Evolutionary conservation across 2,797 vertebrate genomes (phyloP).

Genomic region (Acanthurus lineatus): DNA sequence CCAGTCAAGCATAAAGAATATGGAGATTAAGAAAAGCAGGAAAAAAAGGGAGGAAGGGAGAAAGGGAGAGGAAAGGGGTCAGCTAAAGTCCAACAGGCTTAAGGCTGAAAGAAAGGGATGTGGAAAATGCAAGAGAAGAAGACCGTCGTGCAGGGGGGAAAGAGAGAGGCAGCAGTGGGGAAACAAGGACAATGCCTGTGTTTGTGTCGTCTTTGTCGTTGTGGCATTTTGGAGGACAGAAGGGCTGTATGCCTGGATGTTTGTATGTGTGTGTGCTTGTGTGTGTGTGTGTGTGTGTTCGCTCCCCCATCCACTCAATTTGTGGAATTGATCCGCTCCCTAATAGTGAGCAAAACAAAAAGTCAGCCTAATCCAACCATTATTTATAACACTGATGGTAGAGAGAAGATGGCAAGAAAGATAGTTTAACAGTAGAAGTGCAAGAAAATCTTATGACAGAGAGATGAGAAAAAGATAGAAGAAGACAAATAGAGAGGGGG

Average conservation of each 20-base stretch:
- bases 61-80: slow-evolving; percentile 52
- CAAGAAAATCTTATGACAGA: slow-evolving; percentile 32
- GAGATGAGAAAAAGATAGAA: slow-evolving; percentile 42
- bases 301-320: slow-evolving; percentile 75
- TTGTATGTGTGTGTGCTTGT: slow-evolving; percentile 26
- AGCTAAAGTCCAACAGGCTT: slow-evolving; percentile 69
- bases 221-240: slow-evolving; percentile 72
- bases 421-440: slow-evolving; percentile 43
- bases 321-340: slow-evolving; percentile 77
- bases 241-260: slow-evolving; percentile 42
- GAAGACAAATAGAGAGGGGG: slow-evolving; percentile 36
- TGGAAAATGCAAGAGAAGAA: slow-evolving; percentile 57
- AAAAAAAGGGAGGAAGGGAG: slow-evolving; percentile 16
- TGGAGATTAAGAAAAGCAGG: slow-evolving; percentile 27
- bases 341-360: slow-evolving; percentile 75
- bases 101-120: slow-evolving; percentile 60
- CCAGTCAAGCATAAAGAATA: slow-evolving; percentile 33
- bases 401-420: slow-evolving; percentile 20
- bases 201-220: slow-evolving; percentile 70
- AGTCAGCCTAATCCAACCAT: slow-evolving; percentile 66
- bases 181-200: slow-evolving; percentile 64
- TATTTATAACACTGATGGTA: slow-evolving; percentile 64
- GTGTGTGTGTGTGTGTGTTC: slow-evolving; percentile 22
- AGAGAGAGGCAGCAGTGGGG: slow-evolving; percentile 41
- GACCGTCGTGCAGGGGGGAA: slow-evolving; percentile 24